These are phyloP conservation scores for Caenorhabditis sp. DNA, from an alignment of 2,888 invertebrate genomes.

Conservation along the genomic window DNA sequence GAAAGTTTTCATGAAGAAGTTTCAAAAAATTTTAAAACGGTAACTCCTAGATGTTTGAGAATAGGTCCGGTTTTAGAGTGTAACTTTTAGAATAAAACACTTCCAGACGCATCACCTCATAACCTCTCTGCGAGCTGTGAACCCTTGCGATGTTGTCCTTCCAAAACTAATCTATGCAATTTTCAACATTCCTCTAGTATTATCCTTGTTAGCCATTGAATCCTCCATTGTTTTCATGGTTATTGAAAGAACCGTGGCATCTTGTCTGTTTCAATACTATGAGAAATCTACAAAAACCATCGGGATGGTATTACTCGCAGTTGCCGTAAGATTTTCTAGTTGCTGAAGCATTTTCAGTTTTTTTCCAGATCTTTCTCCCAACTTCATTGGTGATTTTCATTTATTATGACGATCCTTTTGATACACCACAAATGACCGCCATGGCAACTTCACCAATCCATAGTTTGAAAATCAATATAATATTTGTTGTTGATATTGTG, in stretches of 20 bases:
- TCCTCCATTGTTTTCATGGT: constrained; percentile 32
- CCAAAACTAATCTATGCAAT: constrained; percentile 12
- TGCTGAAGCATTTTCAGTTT: no score
- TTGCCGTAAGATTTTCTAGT: constrained; percentile 24
- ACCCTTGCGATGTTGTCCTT: constrained; percentile 29
- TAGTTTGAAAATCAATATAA: constrained; percentile 12
- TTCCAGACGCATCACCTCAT: constrained; percentile 27
- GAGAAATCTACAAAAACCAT: constrained; percentile 26
- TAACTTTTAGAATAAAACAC: no score
- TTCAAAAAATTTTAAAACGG: no score
- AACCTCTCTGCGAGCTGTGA: constrained; percentile 8
- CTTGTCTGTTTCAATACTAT: constrained; percentile 28
- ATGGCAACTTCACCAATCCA: constrained; percentile 28
- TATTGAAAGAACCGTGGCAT: constrained; percentile 30
- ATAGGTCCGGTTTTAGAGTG: no score
- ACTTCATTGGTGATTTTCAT: constrained; percentile 15
- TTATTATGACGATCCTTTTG: constrained; percentile 28
- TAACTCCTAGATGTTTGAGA: no score
- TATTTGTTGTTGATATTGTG: constrained; percentile 19
- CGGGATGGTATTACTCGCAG: constrained; percentile 9
- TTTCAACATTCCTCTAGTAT: constrained; percentile 28
- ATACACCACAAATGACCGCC: constrained; percentile 18
- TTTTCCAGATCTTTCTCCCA: constrained; percentile 3
- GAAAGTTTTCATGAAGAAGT: no score
- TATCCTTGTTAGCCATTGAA: constrained; percentile 35